phyloP scores from a whole-genome alignment of 2,888 invertebrate species.

The Desoria tigrina region DNA sequence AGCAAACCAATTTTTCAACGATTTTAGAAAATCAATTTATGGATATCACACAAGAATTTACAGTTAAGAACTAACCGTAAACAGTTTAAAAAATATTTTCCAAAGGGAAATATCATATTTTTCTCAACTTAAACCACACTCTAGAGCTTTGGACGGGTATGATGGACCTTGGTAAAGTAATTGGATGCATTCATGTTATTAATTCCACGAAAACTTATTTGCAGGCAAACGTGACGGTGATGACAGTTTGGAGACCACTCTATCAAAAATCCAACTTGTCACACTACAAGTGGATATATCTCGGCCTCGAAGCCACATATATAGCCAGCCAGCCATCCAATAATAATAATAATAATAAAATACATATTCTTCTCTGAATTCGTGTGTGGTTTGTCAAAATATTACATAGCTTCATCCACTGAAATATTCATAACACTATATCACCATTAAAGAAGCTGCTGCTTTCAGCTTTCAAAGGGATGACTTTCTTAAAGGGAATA shows the following conservation, averaged over 20 bases:
- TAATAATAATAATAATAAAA: too few species aligned
- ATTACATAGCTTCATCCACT: not conserved
- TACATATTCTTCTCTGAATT: not conserved
- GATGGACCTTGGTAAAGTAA: not conserved
- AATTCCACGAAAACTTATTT: constrained; percentile 7
- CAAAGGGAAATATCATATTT: too few species aligned
- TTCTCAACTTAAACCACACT: too few species aligned
- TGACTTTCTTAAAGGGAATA: not conserved
- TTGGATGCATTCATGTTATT: constrained; percentile 16
- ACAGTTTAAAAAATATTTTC: too few species aligned
- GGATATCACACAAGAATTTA: too few species aligned
- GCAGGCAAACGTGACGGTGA: constrained; percentile 38
- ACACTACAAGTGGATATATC: not conserved
- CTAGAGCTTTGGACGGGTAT: too few species aligned
- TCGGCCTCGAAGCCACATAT: not conserved
- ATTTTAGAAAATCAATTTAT: too few species aligned
- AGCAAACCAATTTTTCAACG: too few species aligned
- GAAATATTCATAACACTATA: not conserved
- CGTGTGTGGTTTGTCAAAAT: constrained; percentile 8
- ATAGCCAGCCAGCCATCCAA: not conserved
- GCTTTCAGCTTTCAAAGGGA: not conserved
- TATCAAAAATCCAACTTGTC: constrained; percentile 40
- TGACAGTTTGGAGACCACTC: constrained; percentile 50
- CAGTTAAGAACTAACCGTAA: too few species aligned
- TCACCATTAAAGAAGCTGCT: too few species aligned